Evolutionary conservation across 1,140 invertebrate species (phyloP).

Genomic region (Bombyx mandarina): DNA sequence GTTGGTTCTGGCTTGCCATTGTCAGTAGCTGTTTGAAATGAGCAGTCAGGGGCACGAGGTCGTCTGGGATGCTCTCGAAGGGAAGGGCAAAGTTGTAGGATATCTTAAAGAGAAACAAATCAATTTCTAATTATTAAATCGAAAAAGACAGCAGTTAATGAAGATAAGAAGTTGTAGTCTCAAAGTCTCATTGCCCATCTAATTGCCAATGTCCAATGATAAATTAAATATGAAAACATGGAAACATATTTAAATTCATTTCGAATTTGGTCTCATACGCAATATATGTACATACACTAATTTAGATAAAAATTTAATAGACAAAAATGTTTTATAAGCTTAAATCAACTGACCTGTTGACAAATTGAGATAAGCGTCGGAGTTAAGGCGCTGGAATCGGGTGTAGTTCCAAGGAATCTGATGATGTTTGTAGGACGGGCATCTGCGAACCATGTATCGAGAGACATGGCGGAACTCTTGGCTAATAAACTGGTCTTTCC

Average conservation of each 20-base stretch:
- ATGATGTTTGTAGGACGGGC: conserved; percentile 89
- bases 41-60: conserved; percentile 94
- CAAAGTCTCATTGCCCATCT: too few relatives aligned
- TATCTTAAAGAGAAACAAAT: conserved; percentile 75
- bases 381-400: conserved; percentile 94
- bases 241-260: too few relatives aligned
- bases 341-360: conserved; percentile 79
- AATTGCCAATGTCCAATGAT: too few relatives aligned
- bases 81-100: conserved; percentile 95
- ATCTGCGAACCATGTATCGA: conserved; percentile 80
- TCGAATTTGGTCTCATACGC: neutral
- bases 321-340: too few relatives aligned
- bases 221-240: too few relatives aligned
- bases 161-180: too few relatives aligned
- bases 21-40: conserved; percentile 95
- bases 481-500: conserved; percentile 97
- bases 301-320: too few relatives aligned
- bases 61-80: conserved; percentile 95
- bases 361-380: conserved; percentile 96
- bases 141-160: too few relatives aligned
- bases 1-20: conserved; percentile 84
- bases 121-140: conserved; percentile 3
- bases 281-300: neutral
- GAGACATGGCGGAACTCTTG: conserved; percentile 88
- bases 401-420: conserved; percentile 96